Base-by-base conservation (phyloP, 2,113 vertebrate species). In the Aleadryas rufinucha region DNA sequence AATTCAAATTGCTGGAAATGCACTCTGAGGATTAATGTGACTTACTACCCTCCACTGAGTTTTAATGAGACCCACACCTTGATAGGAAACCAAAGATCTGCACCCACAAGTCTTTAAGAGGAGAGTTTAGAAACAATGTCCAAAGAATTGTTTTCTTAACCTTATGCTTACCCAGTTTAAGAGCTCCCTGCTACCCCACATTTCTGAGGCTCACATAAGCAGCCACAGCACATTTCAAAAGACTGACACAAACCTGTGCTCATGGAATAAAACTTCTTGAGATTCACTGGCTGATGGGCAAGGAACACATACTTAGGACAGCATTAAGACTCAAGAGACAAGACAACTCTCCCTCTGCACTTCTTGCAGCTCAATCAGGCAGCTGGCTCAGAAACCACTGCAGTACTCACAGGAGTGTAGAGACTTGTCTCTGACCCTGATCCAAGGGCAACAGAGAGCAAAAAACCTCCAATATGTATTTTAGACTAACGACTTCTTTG, bases 1-100 rank as follows among this genome's bases (percentile, higher is more conserved):
- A 87, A 87, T 86, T 87, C 60, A 84, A 92, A 96, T 64, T n/a
- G 65, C 83, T 84, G 74, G 78, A 89, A 94, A 84, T 68, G 65
- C 79, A 89, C 74, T 93, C 66, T 69, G 84, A 91, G 61, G 72
- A 69, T 61, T 90, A 64, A 91, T 7, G 35, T 30, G 65, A 64
- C 70, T 89, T 78, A 35, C 52, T 66, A 56, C 12, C 8, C 54
- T 26, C 28, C 27, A 27, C 22, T 0, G 35, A 87, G 89, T 64
- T 94, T 87, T 47, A 87, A 45, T 26, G 44, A 89, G 75, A n/a
- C 14, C 41, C 65, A 86, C 49, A 42, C 27, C 42, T 71, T 39
- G 64, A 86, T 0, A 54, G 33, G 20, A 79, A 91, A 90, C 50
- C 61, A 89, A 90, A 86, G 47, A 63, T 7, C 76, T 39, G 37